These are phyloP conservation scores for Carposina sasakii DNA, from an alignment of 1,140 invertebrate genomes.

Conservation along the genomic window DNA sequence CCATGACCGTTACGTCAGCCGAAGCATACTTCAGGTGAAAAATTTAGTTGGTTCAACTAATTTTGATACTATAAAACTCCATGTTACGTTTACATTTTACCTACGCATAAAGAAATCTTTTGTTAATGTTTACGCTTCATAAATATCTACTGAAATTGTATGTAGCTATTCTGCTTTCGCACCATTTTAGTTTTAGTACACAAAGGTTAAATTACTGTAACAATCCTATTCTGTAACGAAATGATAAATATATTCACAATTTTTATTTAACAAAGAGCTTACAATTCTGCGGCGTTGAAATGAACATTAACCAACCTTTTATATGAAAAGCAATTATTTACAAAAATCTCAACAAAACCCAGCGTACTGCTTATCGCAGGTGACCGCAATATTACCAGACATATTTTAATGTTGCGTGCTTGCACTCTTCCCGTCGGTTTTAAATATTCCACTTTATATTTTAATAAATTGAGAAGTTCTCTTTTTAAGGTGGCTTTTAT, in stretches of 20 bases:
- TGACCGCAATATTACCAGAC: constrained; percentile 60
- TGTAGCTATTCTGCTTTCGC: too few species aligned
- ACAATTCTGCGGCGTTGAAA: constrained; percentile 11
- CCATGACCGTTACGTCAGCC: constrained; percentile 63
- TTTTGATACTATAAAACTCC: constrained; percentile 52
- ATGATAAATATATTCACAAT: too few species aligned
- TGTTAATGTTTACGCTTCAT: too few species aligned
- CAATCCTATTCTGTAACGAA: too few species aligned
- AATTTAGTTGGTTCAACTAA: constrained; percentile 29
- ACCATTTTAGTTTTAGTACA: too few species aligned
- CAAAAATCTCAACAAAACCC: constrained; percentile 59
- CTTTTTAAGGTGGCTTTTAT: background rate
- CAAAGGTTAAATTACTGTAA: too few species aligned
- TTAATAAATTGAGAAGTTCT: background rate
- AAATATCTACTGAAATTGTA: too few species aligned
- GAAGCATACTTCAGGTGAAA: constrained; percentile 60
- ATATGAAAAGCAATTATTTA: constrained; percentile 60
- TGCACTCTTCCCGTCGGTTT: background rate
- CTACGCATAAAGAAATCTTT: too few species aligned
- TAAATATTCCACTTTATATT: background rate
- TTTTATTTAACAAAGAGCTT: too few species aligned
- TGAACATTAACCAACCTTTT: constrained; percentile 23
- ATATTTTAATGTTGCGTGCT: constrained; percentile 44
- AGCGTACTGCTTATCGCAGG: constrained; percentile 52
- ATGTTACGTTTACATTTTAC: too few species aligned